Evolutionary conservation across 1,140 invertebrate species (phyloP), one percentile per base, ranked within the genome.

Genomic region (Lepidotrigona ventralis): DNA sequence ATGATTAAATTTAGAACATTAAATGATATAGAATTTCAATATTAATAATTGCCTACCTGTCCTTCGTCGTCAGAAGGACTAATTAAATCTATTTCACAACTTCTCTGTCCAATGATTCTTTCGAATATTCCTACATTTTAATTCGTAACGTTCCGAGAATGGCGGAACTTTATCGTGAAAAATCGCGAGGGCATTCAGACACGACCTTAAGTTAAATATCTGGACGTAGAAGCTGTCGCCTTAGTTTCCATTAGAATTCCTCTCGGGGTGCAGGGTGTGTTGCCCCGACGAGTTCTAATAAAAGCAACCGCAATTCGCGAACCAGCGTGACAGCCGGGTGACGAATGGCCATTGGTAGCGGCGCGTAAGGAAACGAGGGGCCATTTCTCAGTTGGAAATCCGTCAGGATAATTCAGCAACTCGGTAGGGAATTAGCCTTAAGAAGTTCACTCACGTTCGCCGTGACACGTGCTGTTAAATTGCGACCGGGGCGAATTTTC

Each of bases 321-420:
- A 69, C 29, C 12, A 11, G 12, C 29, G 60, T n/a, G n/a, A 26
- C 66, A 64, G 63, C 29, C 2, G 11, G 21, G 12, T 64, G 66
- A 77, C 51, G n/a, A 69, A 80, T 80, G 69, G 39, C 19, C 19
- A 33, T 17, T 26, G 56, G 46, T 77, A 29, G 33, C 23, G 21
- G 33, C 66, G 33, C 64, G 78, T 51, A 33, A 58, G 69, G 46
- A 80, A 80, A 58, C 69, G 69, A 29, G n/a, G n/a, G 33, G 39
- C 26, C 69, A 72, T 80, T 72, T 51, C 39, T 80, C 68, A 60
- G n/a, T 19, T 51, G 6, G 54, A 58, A 80, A 80, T 80, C 68
- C 56, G 39, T 19, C 66, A 19, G 39, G 69, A 80, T 80, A 80
- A 80, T 72, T 80, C 78, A 80, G 26, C 68, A 39, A 54, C 53